Conservation (phyloP, 2,113 vertebrate genomes). For the Ammospiza nelsoni region DNA sequence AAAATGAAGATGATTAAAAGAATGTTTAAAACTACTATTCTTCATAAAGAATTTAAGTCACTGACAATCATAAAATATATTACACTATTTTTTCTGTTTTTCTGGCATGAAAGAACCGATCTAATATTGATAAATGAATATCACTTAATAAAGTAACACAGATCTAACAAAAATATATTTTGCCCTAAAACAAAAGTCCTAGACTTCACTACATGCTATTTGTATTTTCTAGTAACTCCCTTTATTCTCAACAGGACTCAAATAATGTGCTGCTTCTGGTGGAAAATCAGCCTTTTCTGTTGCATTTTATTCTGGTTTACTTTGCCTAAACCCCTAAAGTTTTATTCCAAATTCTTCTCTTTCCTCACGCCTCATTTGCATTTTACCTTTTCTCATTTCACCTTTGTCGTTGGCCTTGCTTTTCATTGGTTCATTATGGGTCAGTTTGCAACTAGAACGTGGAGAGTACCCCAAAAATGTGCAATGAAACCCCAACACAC, state of each 20-base stretch:
- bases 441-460: slow-evolving; percentile 7
- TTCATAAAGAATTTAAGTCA: not conserved
- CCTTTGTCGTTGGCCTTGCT: slow-evolving; percentile 4
- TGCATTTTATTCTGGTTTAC: slow-evolving; percentile 13
- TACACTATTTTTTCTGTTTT: not conserved
- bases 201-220: not conserved
- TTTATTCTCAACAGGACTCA: not conserved
- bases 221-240: not conserved
- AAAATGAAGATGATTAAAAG: not conserved
- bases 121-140: not conserved
- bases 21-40: not conserved
- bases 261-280: not conserved
- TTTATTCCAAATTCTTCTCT: slow-evolving; percentile 37
- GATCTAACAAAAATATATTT: not conserved
- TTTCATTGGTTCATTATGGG: slow-evolving; percentile 3
- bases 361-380: not conserved
- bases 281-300: slow-evolving; percentile 7
- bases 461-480: not conserved
- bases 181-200: not conserved
- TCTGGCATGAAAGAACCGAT: not conserved
- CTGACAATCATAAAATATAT: not conserved
- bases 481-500: not conserved
- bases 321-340: slow-evolving; percentile 37
- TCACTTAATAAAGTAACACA: not conserved
- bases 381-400: slow-evolving; percentile 15